Conservation (phyloP, 2,113 vertebrate genomes). For the Oreochromis niloticus region DNA sequence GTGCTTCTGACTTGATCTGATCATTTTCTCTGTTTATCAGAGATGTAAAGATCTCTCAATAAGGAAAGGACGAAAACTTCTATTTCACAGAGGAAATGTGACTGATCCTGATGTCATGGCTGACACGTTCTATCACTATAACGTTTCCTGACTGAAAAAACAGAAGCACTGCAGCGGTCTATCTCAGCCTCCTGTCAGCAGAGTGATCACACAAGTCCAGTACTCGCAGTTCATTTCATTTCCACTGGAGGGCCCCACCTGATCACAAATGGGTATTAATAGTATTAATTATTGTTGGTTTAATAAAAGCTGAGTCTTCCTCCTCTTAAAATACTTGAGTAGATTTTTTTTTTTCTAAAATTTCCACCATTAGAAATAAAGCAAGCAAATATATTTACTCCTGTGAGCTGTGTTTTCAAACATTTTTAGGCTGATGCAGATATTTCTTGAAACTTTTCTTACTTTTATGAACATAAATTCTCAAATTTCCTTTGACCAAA, state of each 20-base stretch:
- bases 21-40: background rate
- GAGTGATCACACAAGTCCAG: background rate
- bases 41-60: background rate
- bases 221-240: background rate
- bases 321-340: rapidly evolving
- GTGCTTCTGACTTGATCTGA: background rate
- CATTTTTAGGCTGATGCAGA: background rate
- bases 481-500: too few relatives aligned
- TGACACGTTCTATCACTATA: background rate
- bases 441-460: background rate
- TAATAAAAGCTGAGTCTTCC: background rate
- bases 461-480: too few relatives aligned
- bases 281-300: background rate
- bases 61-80: background rate
- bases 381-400: background rate
- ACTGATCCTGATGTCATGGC: background rate
- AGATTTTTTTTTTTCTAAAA: background rate
- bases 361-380: background rate
- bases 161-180: background rate
- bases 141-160: background rate
- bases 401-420: background rate
- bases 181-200: rapidly evolving
- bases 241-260: background rate
- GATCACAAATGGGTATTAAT: background rate
- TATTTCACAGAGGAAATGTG: rapidly evolving